Conservation (phyloP, 2,113 vertebrate genomes). For the Corythoichthys haematopterus region DNA sequence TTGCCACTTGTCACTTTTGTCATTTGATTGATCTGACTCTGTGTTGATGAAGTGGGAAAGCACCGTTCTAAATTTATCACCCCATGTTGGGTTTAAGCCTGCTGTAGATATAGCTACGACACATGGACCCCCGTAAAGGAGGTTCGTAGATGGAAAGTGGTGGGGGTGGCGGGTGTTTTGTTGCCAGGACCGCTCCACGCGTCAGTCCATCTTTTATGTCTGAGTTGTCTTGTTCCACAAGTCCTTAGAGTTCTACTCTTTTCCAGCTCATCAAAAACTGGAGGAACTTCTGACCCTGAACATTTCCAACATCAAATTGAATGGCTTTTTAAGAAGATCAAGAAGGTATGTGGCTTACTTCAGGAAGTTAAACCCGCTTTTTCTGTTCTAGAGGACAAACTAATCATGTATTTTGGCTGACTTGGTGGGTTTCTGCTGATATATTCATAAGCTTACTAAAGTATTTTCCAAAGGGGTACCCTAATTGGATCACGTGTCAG, state of each 20-base stretch:
- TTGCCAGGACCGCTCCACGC: conserved; percentile 9
- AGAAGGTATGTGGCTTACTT: conserved; percentile 38
- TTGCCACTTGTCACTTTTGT: conserved; percentile 22
- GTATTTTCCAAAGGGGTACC: not conserved
- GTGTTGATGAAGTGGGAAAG: conserved; percentile 55
- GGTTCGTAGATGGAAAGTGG: conserved; percentile 32
- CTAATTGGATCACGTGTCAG: not conserved
- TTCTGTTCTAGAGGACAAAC: not conserved
- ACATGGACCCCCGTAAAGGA: conserved; percentile 36
- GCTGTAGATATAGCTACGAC: conserved; percentile 27
- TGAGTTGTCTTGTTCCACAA: conserved; percentile 38
- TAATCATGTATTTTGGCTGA: not conserved
- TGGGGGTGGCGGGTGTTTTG: conserved; percentile 15
- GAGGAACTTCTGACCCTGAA: conserved; percentile 7
- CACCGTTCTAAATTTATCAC: conserved; percentile 63
- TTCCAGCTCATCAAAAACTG: conserved; percentile 10
- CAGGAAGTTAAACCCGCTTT: not conserved
- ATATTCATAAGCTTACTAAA: not conserved
- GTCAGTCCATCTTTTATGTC: conserved; percentile 45
- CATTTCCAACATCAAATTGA: not conserved
- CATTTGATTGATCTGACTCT: conserved; percentile 47
- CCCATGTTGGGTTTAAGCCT: conserved; percentile 14
- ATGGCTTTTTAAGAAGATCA: conserved; percentile 14
- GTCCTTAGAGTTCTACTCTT: conserved; percentile 46
- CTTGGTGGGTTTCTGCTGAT: not conserved